Evolutionary conservation across 2,113 vertebrate species (phyloP).

Genomic region (Anseranas semipalmata): DNA sequence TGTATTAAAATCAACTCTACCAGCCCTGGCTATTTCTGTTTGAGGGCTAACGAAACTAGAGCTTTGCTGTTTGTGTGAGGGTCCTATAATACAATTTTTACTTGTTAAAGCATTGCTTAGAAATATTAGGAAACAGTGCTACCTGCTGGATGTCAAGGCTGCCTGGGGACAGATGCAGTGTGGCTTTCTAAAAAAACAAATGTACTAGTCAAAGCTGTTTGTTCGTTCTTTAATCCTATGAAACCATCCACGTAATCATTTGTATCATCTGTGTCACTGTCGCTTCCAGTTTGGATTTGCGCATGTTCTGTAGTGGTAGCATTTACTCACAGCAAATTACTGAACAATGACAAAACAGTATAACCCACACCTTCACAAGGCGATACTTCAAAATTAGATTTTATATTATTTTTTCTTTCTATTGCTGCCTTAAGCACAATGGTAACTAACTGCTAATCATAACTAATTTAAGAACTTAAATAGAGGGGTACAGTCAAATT

Average conservation of each 20-base stretch:
- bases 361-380: background rate
- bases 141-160: background rate
- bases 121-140: background rate
- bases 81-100: accelerated
- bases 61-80: background rate
- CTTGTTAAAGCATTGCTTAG: background rate
- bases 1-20: background rate
- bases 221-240: background rate
- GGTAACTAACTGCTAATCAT: background rate
- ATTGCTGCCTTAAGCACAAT: background rate
- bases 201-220: background rate
- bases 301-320: background rate
- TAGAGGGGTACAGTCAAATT: background rate
- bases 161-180: background rate
- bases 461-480: background rate
- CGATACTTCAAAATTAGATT: background rate
- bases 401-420: background rate
- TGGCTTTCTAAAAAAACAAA: background rate
- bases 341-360: background rate
- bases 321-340: background rate
- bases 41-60: background rate
- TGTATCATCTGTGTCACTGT: background rate
- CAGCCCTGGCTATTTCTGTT: background rate
- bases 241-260: background rate
- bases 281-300: background rate